phyloP scores from a whole-genome alignment of 2,797 vertebrate species.

The Crenichthys baileyi region DNA sequence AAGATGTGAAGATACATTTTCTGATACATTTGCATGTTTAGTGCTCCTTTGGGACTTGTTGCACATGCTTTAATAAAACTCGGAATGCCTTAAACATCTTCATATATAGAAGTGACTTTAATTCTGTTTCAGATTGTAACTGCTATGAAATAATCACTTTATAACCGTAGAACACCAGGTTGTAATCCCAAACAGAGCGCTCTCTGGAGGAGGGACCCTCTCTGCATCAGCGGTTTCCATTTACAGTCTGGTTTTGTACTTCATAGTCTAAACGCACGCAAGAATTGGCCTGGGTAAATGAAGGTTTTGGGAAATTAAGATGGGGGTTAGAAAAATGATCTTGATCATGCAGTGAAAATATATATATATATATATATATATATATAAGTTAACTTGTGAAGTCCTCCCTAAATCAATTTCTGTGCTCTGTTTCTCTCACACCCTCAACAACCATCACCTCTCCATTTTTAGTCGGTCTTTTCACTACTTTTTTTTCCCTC shows the following conservation, averaged over 20 bases:
- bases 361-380: too few relatives aligned
- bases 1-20: neutral
- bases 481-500: slow-evolving; percentile 21
- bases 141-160: neutral
- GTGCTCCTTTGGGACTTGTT: neutral
- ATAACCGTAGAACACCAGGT: neutral
- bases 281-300: neutral
- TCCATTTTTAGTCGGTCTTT: slow-evolving; percentile 54
- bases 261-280: neutral
- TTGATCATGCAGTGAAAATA: neutral
- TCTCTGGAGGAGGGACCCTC: neutral
- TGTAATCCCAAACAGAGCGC: neutral
- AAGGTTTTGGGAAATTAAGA: neutral
- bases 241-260: neutral
- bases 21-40: neutral
- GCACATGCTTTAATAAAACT: too few relatives aligned
- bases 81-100: neutral
- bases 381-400: slow-evolving; percentile 65
- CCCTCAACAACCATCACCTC: slow-evolving; percentile 16
- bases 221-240: too few relatives aligned
- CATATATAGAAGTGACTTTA: neutral
- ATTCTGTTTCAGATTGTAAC: neutral
- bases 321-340: neutral
- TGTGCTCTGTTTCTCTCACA: slow-evolving; percentile 58
- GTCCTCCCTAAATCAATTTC: slow-evolving; percentile 48